Evolutionary conservation across 2,888 invertebrate genomes (phyloP).

Genomic region (Microplitis manilae): DNA sequence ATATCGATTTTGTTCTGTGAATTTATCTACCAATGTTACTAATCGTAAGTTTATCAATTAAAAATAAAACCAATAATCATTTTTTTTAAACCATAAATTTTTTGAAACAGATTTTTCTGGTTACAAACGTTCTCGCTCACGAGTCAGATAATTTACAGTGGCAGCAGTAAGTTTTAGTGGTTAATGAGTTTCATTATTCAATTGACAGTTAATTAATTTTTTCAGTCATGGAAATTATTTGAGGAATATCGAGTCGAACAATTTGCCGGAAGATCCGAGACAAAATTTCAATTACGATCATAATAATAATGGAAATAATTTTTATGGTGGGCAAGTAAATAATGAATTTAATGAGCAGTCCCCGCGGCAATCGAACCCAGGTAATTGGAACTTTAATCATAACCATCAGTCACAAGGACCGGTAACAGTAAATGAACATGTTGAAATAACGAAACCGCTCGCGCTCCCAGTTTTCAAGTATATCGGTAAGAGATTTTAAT

Average conservation of each 20-base stretch:
- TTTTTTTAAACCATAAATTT: background rate
- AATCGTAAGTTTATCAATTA: background rate
- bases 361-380: slow-evolving; percentile 29
- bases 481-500: slow-evolving; percentile 68
- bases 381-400: slow-evolving; percentile 61
- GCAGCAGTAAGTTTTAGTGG: background rate
- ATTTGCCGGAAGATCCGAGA: background rate
- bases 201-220: background rate
- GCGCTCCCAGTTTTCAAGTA: slow-evolving; percentile 79
- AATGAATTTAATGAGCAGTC: too few species aligned
- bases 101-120: background rate
- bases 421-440: slow-evolving; percentile 76
- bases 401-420: slow-evolving; percentile 71
- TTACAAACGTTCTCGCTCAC: background rate
- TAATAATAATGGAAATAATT: background rate
- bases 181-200: background rate
- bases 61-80: background rate
- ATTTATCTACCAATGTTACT: background rate
- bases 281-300: background rate
- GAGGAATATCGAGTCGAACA: background rate
- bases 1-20: background rate
- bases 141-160: background rate
- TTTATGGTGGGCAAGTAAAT: too few species aligned
- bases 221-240: background rate
- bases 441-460: slow-evolving; percentile 79